Percentiles rank a stretch among this genome's conserved stretches.
Conservation (phyloP, 2,888 invertebrate species). For the Drosophila flavopinicola region DNA sequence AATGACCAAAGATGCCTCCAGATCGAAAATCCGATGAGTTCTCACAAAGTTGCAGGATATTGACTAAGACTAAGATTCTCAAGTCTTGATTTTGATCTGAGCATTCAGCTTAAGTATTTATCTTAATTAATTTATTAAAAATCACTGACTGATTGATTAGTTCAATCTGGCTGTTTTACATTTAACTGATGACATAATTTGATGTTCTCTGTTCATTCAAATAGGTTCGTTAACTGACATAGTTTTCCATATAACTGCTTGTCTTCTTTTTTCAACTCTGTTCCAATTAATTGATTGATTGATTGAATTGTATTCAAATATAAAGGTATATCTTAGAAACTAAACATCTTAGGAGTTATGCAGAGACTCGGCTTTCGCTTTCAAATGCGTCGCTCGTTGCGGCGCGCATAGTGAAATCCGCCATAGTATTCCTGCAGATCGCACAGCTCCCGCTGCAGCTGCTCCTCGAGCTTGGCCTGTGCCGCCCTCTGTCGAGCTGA, state of each 20-base stretch:
- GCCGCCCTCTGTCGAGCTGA: slow-evolving; percentile 47
- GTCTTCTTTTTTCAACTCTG: no score
- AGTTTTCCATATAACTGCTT: no score
- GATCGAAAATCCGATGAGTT: no score
- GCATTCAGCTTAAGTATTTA: no score
- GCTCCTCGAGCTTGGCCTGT: slow-evolving; percentile 50
- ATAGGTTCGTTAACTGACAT: no score
- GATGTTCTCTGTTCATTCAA: no score
- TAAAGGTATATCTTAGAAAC: no score
- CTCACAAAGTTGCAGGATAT: no score
- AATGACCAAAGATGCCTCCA: no score
- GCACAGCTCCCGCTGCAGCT: slow-evolving; percentile 60
- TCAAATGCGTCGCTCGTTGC: slow-evolving; percentile 61
- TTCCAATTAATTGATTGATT: not conserved
- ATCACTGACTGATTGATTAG: slow-evolving; percentile 1
- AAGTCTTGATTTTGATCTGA: no score
- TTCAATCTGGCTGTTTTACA: no score
- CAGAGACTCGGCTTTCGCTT: not conserved
- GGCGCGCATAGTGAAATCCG: slow-evolving; percentile 60
- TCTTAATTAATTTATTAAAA: not conserved
- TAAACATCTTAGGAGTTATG: not conserved
- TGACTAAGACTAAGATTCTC: slow-evolving; percentile 3
- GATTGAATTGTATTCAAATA: slow-evolving; percentile 64
- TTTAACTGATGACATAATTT: no score
- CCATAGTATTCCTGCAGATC: slow-evolving; percentile 74